These are phyloP conservation scores for Momotus momota DNA, from an alignment of 2,797 vertebrate genomes.

Conservation along the genomic window DNA sequence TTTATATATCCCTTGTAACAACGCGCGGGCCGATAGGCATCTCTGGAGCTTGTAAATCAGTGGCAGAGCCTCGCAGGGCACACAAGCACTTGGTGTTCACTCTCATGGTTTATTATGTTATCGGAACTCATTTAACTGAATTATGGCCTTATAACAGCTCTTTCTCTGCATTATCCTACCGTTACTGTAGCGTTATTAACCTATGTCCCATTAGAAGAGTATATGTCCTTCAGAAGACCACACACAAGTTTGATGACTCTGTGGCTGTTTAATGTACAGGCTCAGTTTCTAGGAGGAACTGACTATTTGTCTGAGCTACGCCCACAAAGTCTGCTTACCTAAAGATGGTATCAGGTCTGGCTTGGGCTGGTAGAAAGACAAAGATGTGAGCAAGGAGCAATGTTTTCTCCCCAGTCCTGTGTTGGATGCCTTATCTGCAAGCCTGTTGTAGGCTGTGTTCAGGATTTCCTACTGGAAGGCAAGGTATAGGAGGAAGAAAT, in stretches of 20 bases:
- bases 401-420: background rate
- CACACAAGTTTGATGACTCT: background rate
- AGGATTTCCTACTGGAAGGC: background rate
- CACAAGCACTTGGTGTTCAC: conserved; percentile 13
- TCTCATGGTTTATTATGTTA: conserved; percentile 57
- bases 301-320: background rate
- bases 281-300: background rate
- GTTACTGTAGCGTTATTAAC: conserved; percentile 20
- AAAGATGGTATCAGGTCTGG: background rate
- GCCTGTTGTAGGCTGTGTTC: background rate
- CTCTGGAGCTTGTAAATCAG: conserved; percentile 53
- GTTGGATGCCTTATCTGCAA: background rate
- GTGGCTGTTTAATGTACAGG: background rate
- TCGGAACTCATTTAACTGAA: conserved; percentile 55
- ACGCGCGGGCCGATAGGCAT: conserved; percentile 38
- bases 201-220: conserved; percentile 12
- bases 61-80: conserved; percentile 28
- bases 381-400: background rate
- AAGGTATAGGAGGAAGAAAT: background rate
- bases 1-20: conserved; percentile 39
- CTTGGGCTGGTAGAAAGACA: background rate
- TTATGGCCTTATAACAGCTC: conserved; percentile 54
- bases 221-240: background rate
- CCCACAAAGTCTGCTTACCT: background rate
- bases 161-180: conserved; percentile 28